Evolutionary conservation across 2,888 invertebrate genomes (phyloP).

Genomic region (Cylindroiulus punctatus): DNA sequence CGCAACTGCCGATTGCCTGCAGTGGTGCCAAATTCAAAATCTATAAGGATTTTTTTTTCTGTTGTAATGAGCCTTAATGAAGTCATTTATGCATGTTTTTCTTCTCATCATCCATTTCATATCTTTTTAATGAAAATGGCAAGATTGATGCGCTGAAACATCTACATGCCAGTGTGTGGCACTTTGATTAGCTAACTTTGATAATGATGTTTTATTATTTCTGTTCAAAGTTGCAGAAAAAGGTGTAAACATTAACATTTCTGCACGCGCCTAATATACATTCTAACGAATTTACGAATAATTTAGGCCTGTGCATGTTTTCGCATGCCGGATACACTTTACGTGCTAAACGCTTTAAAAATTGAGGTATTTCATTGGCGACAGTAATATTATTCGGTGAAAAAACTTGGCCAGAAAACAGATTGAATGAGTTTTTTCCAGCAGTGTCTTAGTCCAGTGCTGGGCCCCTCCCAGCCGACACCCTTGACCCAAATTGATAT

Average conservation of each 20-base stretch:
- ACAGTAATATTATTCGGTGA: conserved; percentile 37
- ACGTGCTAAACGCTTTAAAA: conserved; percentile 36
- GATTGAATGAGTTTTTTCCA: conserved; percentile 24
- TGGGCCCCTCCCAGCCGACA: conserved; percentile 41
- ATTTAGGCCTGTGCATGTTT: not conserved
- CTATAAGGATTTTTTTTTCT: too few relatives aligned
- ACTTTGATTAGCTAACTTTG: not conserved
- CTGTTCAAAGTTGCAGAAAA: not conserved
- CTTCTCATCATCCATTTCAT: too few relatives aligned
- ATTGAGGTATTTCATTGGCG: conserved; percentile 42
- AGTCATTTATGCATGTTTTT: too few relatives aligned
- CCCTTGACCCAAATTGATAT: conserved; percentile 50
- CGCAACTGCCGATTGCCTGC: not conserved
- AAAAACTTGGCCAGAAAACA: conserved; percentile 19
- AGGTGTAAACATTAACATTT: not conserved
- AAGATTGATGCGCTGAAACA: not conserved
- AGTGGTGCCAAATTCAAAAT: too few relatives aligned
- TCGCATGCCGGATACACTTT: conserved; percentile 19
- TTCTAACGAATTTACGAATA: not conserved
- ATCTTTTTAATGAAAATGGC: too few relatives aligned
- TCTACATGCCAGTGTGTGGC: not conserved
- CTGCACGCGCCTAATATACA: not conserved
- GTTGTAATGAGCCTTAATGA: too few relatives aligned
- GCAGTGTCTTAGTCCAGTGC: conserved; percentile 5
- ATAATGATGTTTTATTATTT: not conserved